Percentiles rank a stretch among this genome's conserved stretches.
phyloP scores from a whole-genome alignment of 53 echinoderm and acorn worm genomes.

The Temnopleurus reevesii region DNA sequence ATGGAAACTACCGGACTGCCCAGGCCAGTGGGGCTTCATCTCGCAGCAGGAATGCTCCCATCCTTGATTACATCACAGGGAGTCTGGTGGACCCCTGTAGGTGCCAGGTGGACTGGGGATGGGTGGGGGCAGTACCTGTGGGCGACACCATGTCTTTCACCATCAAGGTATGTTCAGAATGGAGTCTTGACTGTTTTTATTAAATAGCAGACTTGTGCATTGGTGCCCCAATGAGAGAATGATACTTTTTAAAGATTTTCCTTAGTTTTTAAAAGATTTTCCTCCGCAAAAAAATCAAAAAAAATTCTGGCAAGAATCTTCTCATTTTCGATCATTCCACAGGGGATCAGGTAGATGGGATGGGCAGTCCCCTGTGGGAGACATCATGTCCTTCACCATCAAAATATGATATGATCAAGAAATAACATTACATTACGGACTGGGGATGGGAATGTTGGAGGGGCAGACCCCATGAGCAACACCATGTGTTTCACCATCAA shows the following conservation, averaged over 20 bases:
- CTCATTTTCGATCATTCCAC: slow-evolving; percentile 79
- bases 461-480: slow-evolving; percentile 67
- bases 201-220: too few species aligned
- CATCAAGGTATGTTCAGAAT: slow-evolving; percentile 72
- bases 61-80: slow-evolving; percentile 82
- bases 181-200: too few species aligned
- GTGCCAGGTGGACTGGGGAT: slow-evolving; percentile 84
- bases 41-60: slow-evolving; percentile 60
- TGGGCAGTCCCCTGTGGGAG: slow-evolving; percentile 71
- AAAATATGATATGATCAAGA: too few species aligned
- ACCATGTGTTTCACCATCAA: slow-evolving; percentile 82
- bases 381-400: too few species aligned
- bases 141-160: slow-evolving; percentile 86
- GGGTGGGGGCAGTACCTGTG: slow-evolving; percentile 66
- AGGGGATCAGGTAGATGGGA: slow-evolving; percentile 84
- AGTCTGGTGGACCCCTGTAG: slow-evolving; percentile 79
- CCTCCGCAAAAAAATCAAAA: too few species aligned
- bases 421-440: too few species aligned
- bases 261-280: too few species aligned
- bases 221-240: too few species aligned
- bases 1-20: slow-evolving; percentile 77
- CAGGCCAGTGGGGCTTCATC: slow-evolving; percentile 62
- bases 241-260: too few species aligned
- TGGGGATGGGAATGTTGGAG: slow-evolving; percentile 92
- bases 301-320: slow-evolving; percentile 53